Evolutionary conservation across 2,888 invertebrate species (phyloP).

Genomic region (Diarsia brunnea): DNA sequence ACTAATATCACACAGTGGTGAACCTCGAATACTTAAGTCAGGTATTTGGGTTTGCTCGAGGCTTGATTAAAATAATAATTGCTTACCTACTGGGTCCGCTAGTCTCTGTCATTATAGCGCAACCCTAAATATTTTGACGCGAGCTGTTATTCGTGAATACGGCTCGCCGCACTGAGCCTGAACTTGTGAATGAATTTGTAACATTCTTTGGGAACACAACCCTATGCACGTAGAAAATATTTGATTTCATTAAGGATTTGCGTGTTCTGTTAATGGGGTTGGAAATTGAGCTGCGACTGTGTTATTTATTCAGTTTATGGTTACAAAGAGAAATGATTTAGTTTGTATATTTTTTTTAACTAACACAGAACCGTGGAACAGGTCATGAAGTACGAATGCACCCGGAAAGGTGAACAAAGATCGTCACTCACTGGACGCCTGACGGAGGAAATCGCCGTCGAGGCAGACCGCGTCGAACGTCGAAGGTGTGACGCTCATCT

Average conservation of each 20-base stretch:
- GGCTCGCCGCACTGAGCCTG: slow-evolving; percentile 39
- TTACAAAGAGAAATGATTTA: neutral
- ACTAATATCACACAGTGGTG: slow-evolving; percentile 43
- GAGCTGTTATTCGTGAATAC: slow-evolving; percentile 51
- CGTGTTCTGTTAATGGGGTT: slow-evolving; percentile 49
- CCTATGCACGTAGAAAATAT: slow-evolving; percentile 44
- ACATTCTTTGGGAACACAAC: slow-evolving; percentile 58
- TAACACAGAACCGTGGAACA: too few relatives aligned
- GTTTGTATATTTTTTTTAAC: neutral
- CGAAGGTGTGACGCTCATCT: too few relatives aligned
- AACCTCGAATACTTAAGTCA: slow-evolving; percentile 59
- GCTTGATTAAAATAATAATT: slow-evolving; percentile 77
- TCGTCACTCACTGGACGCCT: too few relatives aligned
- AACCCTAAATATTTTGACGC: slow-evolving; percentile 77
- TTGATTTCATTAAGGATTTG: slow-evolving; percentile 51
- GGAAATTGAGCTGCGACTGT: slow-evolving; percentile 25
- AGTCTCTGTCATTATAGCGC: slow-evolving; percentile 66
- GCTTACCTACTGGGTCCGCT: slow-evolving; percentile 61
- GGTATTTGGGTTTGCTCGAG: slow-evolving; percentile 59
- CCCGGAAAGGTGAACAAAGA: too few relatives aligned
- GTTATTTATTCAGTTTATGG: neutral
- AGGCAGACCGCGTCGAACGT: too few relatives aligned
- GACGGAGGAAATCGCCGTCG: too few relatives aligned
- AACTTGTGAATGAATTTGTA: slow-evolving; percentile 54
- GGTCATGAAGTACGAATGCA: too few relatives aligned